phyloP scores from a whole-genome alignment of 1,140 invertebrate genomes.

The Protaetia brevitarsis region DNA sequence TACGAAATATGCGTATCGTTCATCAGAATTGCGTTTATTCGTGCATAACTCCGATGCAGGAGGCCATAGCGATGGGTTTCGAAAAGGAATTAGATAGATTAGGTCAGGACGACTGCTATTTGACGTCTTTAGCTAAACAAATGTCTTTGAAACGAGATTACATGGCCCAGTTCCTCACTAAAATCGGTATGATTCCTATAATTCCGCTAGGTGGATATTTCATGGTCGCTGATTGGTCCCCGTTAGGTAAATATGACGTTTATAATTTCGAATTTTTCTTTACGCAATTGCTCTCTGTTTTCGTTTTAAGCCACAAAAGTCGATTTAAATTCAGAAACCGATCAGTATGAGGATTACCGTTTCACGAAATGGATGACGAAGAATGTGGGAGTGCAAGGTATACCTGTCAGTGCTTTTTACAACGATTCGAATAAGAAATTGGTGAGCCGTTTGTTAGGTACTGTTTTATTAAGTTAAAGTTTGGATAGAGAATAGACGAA shows the following conservation, averaged over 20 bases:
- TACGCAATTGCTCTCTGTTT: constrained; percentile 25
- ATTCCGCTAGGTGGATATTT: constrained; percentile 95
- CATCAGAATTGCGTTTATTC: constrained; percentile 94
- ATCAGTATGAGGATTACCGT: constrained; percentile 75
- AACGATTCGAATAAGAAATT: constrained; percentile 72
- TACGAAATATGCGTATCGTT: constrained; percentile 77
- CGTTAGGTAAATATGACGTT: constrained; percentile 59
- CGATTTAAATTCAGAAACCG: constrained; percentile 61
- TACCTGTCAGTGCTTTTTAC: constrained; percentile 93
- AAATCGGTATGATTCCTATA: constrained; percentile 82
- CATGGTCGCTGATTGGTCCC: constrained; percentile 87
- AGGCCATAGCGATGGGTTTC: constrained; percentile 84
- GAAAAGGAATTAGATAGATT: constrained; percentile 75
- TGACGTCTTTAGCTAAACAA: constrained; percentile 70
- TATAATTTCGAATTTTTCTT: neutral
- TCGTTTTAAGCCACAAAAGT: constrained; percentile 56
- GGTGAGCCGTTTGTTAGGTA: constrained; percentile 85
- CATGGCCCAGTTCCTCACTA: constrained; percentile 69
- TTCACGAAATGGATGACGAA: constrained; percentile 93
- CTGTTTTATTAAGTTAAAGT: constrained; percentile 97
- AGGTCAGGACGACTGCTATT: constrained; percentile 76
- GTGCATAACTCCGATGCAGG: constrained; percentile 77
- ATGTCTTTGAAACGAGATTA: constrained; percentile 78
- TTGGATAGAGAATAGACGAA: too few species aligned
- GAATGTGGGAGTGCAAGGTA: constrained; percentile 84